Percentiles rank a stretch among this genome's conserved stretches.
phyloP scores from a whole-genome alignment of 2,797 vertebrate genomes.

The Falco concolor region DNA sequence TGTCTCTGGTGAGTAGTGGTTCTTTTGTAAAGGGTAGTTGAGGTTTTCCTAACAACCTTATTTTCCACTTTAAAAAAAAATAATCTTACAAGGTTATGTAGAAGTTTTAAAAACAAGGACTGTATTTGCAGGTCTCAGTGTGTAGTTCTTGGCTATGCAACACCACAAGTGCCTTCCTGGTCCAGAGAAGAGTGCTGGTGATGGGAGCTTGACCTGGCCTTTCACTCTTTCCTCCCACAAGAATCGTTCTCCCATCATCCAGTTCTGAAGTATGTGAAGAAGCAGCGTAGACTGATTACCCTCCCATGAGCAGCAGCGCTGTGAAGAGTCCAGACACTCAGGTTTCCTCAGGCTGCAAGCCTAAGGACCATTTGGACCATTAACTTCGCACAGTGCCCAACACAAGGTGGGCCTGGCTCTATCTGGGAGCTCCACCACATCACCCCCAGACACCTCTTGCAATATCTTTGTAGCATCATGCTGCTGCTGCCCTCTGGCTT shows the following conservation, averaged over 20 bases:
- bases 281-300: neutral
- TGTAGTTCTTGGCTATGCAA: neutral
- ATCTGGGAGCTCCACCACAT: neutral
- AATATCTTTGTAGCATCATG: neutral
- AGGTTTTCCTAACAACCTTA: neutral
- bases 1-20: neutral
- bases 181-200: neutral
- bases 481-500: neutral
- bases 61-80: neutral
- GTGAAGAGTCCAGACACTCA: neutral
- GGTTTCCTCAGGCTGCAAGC: neutral
- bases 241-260: rapidly evolving
- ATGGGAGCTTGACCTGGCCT: neutral
- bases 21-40: neutral
- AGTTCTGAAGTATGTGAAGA: neutral
- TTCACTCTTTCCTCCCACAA: neutral
- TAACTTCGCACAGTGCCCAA: neutral
- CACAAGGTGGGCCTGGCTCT: neutral
- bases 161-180: neutral
- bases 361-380: neutral
- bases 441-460: neutral
- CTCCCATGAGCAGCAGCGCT: neutral
- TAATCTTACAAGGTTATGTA: neutral
- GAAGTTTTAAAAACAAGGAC: neutral
- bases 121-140: neutral